These are phyloP conservation scores for Brachypalpus laphriformis DNA, from an alignment of 2,888 invertebrate genomes.

Conservation along the genomic window DNA sequence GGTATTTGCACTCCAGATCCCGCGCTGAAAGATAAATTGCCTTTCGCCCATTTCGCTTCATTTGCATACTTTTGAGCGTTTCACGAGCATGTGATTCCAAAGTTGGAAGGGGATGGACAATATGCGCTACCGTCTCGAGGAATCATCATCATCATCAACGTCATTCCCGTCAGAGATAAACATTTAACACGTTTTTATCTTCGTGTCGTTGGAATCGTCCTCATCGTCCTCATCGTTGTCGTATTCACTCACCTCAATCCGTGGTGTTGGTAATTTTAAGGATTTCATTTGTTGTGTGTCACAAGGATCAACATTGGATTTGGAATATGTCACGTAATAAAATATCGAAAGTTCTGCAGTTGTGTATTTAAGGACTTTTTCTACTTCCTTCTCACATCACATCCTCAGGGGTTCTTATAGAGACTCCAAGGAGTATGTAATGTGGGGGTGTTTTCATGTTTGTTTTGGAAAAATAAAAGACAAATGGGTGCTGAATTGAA, in stretches of 20 bases:
- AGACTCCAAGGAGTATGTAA: background rate
- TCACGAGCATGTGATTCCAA: conserved; percentile 42
- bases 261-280: conserved; percentile 35
- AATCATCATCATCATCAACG: conserved; percentile 67
- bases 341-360: conserved; percentile 70
- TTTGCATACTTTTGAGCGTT: conserved; percentile 69
- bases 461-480: conserved; percentile 33
- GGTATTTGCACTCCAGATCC: conserved; percentile 57
- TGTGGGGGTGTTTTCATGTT: conserved; percentile 49
- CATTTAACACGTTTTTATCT: conserved; percentile 81
- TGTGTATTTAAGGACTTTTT: conserved; percentile 66
- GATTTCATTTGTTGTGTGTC: conserved; percentile 68
- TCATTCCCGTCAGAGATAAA: conserved; percentile 77
- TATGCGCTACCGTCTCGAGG: conserved; percentile 21
- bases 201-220: conserved; percentile 18
- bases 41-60: conserved; percentile 69
- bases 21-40: conserved; percentile 64
- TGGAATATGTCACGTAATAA: conserved; percentile 74
- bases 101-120: conserved; percentile 7
- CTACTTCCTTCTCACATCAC: conserved; percentile 26
- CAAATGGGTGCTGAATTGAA: conserved; percentile 50
- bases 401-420: background rate
- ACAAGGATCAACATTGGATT: conserved; percentile 68
- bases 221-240: background rate
- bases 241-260: conserved; percentile 21